Evolutionary conservation across 2,888 invertebrate genomes (phyloP).

Genomic region (Megamerina dolium): DNA sequence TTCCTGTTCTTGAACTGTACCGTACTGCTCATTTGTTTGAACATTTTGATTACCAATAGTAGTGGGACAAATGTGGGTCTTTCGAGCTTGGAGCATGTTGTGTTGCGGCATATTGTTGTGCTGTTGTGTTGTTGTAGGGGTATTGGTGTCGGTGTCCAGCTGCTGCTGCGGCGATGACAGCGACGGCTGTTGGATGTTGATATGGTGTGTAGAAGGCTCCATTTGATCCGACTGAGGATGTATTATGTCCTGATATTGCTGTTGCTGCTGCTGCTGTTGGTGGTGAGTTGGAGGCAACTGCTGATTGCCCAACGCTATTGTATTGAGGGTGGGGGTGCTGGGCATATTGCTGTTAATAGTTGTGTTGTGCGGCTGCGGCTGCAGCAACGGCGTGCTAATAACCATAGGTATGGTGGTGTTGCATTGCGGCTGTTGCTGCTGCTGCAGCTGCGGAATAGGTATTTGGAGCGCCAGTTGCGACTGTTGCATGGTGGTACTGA

Average conservation of each 20-base stretch:
- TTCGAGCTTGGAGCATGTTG: too few relatives aligned
- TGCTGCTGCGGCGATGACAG: constrained; percentile 30
- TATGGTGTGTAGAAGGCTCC: too few relatives aligned
- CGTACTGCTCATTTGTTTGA: too few relatives aligned
- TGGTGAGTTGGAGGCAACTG: constrained; percentile 34
- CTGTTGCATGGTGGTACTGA: too few relatives aligned
- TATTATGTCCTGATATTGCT: constrained; percentile 27
- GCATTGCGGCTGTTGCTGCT: constrained; percentile 39
- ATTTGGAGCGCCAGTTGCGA: constrained; percentile 38
- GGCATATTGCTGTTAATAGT: constrained; percentile 52
- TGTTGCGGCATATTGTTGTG: too few relatives aligned
- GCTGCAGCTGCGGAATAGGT: constrained; percentile 17
- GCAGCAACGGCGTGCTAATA: constrained; percentile 39
- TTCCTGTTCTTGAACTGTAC: too few relatives aligned
- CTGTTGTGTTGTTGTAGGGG: too few relatives aligned
- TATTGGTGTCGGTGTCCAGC: constrained; percentile 45
- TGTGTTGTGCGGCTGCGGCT: constrained; percentile 45
- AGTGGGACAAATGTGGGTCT: constrained; percentile 64
- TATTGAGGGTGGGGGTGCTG: constrained; percentile 40
- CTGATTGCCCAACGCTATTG: too few relatives aligned
- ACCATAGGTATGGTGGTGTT: constrained; percentile 49
- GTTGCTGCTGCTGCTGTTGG: constrained; percentile 29
- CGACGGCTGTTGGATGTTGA: constrained; percentile 38
- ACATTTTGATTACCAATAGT: constrained; percentile 66
- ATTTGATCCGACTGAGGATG: too few relatives aligned